Evolutionary conservation across 2,888 invertebrate species (phyloP), one percentile per base, ranked within the genome.

Genomic region (Masnerella sp.): DNA sequence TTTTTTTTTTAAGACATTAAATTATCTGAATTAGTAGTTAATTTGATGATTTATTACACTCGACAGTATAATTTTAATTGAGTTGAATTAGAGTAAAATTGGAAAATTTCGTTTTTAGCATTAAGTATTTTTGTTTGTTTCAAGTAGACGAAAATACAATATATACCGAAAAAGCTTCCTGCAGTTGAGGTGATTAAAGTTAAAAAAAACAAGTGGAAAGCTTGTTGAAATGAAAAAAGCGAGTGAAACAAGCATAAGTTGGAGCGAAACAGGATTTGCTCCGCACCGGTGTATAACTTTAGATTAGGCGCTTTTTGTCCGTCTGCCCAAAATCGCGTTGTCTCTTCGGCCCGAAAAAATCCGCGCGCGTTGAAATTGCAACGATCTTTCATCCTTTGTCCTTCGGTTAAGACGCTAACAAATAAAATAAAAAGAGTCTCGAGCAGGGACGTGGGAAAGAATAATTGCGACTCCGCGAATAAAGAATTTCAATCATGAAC

Each of bases 401-500:
- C 38, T 38, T 14, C 18, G 38, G 17, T 15, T 25, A 25, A 15
- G 11, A 14, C 32, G n/a, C 14, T 1, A 36, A 14, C 32, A 14
- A 40, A 56, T 32, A 32, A 9, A 11, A n/a, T 28, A 30, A 25
- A n/a, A 11, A 32, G 22, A n/a, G n/a, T n/a, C 17, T 32, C 14
- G n/a, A 38, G 4, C 28, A 20, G 15, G 36, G 36, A 45, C 5
- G 22, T 25, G 43, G 11, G 30, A 38, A 62, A 34, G 43, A 51
- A 62, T 52, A 52, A 62, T 43, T 34, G 52, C 52, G 51, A 42
- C 42, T 62, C 42, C 34, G 36, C 62, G 62, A 62, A 43, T 28
- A 42, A 62, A 62, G 62, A 51, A 62, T 62, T 62, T 62, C 52
- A 62, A 62, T 62, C 52, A 43, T 43, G 43, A 43, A 52, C 43